Evolutionary conservation across 2,113 vertebrate species (phyloP).

Genomic region (Petroica traversi): DNA sequence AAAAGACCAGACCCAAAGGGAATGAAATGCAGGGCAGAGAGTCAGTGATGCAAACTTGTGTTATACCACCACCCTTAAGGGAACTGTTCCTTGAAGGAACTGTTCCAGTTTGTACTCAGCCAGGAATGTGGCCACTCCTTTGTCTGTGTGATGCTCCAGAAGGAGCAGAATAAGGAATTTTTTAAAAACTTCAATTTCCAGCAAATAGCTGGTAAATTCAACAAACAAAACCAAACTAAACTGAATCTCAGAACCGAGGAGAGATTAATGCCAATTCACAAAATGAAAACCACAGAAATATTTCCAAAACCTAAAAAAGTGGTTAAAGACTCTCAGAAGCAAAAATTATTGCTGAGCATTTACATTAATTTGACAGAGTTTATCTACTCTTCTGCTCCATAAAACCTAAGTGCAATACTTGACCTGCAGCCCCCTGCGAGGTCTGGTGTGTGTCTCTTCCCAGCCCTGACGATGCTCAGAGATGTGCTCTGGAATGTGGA

Average conservation of each 20-base stretch:
- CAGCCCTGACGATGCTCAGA: background rate
- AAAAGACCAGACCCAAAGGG: background rate
- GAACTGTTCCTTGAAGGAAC: background rate
- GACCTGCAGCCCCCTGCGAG: background rate
- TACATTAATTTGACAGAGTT: slow-evolving; percentile 48
- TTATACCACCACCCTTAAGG: background rate
- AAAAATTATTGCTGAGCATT: slow-evolving; percentile 33
- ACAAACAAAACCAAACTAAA: background rate
- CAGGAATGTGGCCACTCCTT: background rate
- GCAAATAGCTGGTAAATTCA: background rate
- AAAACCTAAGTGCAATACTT: slow-evolving; percentile 53
- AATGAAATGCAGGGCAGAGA: background rate
- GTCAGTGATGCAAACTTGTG: background rate
- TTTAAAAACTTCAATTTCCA: background rate
- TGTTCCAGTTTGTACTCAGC: background rate
- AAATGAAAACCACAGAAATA: background rate
- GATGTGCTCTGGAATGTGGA: background rate
- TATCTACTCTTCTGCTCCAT: slow-evolving; percentile 59
- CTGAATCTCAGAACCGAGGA: background rate
- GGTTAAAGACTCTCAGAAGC: background rate
- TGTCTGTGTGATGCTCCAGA: background rate
- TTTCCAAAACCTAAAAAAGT: background rate
- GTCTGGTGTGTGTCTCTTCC: background rate
- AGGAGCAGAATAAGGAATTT: background rate
- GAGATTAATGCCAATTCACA: background rate